Conservation (phyloP, 2,113 vertebrate genomes). For the Suricata suricatta region DNA sequence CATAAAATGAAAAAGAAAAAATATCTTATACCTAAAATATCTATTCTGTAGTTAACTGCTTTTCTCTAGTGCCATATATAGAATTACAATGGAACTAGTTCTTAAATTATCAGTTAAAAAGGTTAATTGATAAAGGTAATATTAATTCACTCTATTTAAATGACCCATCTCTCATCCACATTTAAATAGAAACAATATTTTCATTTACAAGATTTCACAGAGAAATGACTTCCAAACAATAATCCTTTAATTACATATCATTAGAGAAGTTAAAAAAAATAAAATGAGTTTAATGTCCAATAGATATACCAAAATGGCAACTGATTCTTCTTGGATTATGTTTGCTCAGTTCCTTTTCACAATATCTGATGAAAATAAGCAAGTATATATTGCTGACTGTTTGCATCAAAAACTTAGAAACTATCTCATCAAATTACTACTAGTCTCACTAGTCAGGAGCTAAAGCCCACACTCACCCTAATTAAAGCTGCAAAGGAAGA, state of each 20-base stretch:
- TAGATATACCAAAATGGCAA: slow-evolving; percentile 20
- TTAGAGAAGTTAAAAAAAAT: background rate
- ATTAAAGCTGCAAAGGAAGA: background rate
- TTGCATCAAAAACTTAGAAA: background rate
- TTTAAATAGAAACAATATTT: slow-evolving; percentile 46
- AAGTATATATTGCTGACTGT: background rate
- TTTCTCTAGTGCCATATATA: slow-evolving; percentile 9
- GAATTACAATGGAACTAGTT: background rate
- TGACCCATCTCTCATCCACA: background rate
- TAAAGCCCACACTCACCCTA: background rate
- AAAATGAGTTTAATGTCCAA: background rate
- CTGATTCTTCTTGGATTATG: background rate
- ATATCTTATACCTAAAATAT: slow-evolving; percentile 36
- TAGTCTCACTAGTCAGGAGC: background rate
- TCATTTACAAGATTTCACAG: slow-evolving; percentile 54
- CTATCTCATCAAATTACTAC: background rate
- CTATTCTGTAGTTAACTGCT: slow-evolving; percentile 62
- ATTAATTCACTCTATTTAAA: slow-evolving; percentile 5
- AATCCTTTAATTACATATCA: slow-evolving; percentile 45
- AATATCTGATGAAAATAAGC: background rate
- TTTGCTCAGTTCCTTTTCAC: slow-evolving; percentile 10
- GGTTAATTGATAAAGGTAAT: background rate
- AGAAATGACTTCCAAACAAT: slow-evolving; percentile 53
- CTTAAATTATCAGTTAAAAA: slow-evolving; percentile 48
- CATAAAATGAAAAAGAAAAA: slow-evolving; percentile 45